Evolutionary conservation across 2,888 invertebrate species (phyloP).

Genomic region (Cheilosia grossa): DNA sequence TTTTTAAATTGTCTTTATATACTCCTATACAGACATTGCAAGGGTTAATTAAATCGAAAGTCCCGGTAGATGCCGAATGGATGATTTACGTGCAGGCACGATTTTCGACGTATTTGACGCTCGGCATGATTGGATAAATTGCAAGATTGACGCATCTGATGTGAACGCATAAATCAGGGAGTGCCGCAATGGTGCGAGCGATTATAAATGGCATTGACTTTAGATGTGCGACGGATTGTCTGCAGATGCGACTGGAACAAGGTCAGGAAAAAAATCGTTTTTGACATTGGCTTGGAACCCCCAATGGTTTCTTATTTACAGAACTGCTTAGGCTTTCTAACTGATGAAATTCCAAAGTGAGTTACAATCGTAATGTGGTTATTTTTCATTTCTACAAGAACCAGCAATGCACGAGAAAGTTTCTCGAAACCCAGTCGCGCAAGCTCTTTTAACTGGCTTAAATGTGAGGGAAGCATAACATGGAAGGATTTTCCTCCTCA

Average conservation of each 20-base stretch:
- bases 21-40: constrained; percentile 33
- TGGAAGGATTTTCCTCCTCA: too few species aligned
- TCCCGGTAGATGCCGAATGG: background rate
- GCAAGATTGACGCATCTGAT: constrained; percentile 1
- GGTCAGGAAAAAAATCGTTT: too few species aligned
- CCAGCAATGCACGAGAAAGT: too few species aligned
- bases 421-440: too few species aligned
- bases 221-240: background rate
- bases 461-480: too few species aligned
- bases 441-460: too few species aligned
- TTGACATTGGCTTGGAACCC: background rate
- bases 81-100: constrained; percentile 29
- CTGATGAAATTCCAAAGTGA: too few species aligned
- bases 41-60: constrained; percentile 69
- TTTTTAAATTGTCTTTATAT: constrained; percentile 39
- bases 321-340: background rate
- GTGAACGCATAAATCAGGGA: constrained; percentile 46
- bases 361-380: too few species aligned
- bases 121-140: constrained; percentile 39
- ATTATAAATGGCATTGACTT: constrained; percentile 4
- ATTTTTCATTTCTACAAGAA: too few species aligned
- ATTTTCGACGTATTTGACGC: constrained; percentile 44
- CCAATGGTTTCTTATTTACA: background rate
- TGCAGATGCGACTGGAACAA: background rate
- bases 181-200: constrained; percentile 11